These are phyloP conservation scores for Galeopsomyia nigrocyanea DNA, from an alignment of 2,888 invertebrate genomes.

Conservation along the genomic window DNA sequence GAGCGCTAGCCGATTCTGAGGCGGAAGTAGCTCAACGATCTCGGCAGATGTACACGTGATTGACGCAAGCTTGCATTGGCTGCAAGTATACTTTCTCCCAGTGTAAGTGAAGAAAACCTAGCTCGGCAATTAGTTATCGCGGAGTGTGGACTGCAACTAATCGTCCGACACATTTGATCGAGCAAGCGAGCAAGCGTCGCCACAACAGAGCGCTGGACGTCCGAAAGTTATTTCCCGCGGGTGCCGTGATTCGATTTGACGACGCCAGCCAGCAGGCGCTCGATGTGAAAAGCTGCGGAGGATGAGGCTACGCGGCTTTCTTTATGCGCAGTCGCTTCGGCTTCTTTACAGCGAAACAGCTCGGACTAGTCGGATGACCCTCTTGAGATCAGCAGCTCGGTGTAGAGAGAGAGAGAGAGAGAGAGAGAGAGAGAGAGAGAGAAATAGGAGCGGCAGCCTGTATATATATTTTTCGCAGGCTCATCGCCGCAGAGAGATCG, in stretches of 20 bases:
- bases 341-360: conserved; percentile 36
- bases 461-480: conserved; percentile 4
- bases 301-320: conserved; percentile 27
- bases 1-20: no score
- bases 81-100: no score
- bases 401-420: no score
- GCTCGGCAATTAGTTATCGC: no score
- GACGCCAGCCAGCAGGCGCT: conserved; percentile 39
- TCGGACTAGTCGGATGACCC: conserved; percentile 29
- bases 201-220: conserved; percentile 52
- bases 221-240: conserved; percentile 66
- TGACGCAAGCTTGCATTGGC: no score
- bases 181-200: no score
- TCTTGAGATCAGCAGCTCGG: conserved; percentile 33
- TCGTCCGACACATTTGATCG: no score
- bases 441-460: not conserved
- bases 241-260: conserved; percentile 64
- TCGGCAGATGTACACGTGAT: no score
- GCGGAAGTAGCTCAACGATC: no score
- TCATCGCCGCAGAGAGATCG: not conserved
- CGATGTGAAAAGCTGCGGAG: conserved; percentile 25
- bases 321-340: conserved; percentile 32
- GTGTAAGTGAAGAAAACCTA: no score
- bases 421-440: no score
- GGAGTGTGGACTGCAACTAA: no score